phyloP scores from a whole-genome alignment of 2,888 invertebrate species.

The Drosophila flavopinicola region DNA sequence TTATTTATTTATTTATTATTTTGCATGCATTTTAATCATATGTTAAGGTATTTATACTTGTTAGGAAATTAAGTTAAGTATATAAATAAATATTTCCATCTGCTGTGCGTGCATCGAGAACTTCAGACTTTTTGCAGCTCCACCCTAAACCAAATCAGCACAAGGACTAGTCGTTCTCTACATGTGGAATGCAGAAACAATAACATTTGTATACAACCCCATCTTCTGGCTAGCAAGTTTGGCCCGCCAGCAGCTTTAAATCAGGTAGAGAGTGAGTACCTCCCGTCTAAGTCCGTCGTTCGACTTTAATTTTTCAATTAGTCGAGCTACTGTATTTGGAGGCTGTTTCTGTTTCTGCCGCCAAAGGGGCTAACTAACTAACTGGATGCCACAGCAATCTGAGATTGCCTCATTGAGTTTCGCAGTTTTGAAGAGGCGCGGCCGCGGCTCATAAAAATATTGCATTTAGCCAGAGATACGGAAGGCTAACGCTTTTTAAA shows the following conservation, averaged over 20 bases:
- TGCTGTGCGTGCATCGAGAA: too few relatives aligned
- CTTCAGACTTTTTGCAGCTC: too few relatives aligned
- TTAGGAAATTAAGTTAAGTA: too few relatives aligned
- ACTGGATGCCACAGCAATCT: conserved; percentile 14
- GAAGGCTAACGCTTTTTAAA: conserved; percentile 52
- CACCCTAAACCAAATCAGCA: background rate
- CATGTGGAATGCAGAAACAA: background rate
- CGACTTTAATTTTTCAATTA: conserved; percentile 77
- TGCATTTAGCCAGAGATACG: conserved; percentile 62
- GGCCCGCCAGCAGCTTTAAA: conserved; percentile 5
- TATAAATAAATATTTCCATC: too few relatives aligned
- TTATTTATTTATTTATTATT: too few relatives aligned
- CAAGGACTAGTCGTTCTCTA: background rate
- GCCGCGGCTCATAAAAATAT: conserved; percentile 69
- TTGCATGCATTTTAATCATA: too few relatives aligned
- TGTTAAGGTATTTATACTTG: too few relatives aligned
- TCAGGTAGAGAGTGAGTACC: conserved; percentile 1
- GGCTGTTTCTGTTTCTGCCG: conserved; percentile 39
- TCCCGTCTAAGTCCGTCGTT: conserved; percentile 8
- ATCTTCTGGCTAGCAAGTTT: background rate
- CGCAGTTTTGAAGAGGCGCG: conserved; percentile 38
- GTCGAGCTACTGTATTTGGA: conserved; percentile 80
- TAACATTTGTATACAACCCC: background rate
- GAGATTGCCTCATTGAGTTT: conserved; percentile 27
- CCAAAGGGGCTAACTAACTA: conserved; percentile 56